phyloP scores from a whole-genome alignment of 2,888 invertebrate genomes.

The Tupiocoris notatus region DNA sequence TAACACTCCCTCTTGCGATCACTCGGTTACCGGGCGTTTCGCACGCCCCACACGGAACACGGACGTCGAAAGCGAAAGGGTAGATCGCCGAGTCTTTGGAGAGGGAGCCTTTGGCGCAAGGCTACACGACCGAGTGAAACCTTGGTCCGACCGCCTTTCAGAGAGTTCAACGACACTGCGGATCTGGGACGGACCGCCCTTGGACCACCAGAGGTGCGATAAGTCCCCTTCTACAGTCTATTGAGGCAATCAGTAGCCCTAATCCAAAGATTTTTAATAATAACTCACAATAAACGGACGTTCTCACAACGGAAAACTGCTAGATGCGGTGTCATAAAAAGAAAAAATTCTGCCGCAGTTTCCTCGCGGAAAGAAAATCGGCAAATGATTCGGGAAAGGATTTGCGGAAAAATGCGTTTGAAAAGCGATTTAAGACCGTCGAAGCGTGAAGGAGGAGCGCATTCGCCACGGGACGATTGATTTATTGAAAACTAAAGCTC shows the following conservation, averaged over 20 bases:
- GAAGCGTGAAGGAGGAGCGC: too few relatives aligned
- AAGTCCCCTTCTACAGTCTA: background rate
- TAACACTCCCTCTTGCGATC: background rate
- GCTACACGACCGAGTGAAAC: conserved; percentile 28
- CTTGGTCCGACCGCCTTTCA: conserved; percentile 15
- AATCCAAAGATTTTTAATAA: too few relatives aligned
- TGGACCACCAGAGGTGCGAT: conserved; percentile 32
- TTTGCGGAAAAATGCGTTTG: too few relatives aligned
- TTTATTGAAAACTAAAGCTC: too few relatives aligned
- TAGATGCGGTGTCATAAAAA: background rate
- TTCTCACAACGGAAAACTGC: background rate
- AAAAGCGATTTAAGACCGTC: too few relatives aligned
- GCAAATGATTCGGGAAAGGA: too few relatives aligned
- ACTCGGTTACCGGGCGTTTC: background rate
- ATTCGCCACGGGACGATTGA: too few relatives aligned
- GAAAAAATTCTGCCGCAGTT: too few relatives aligned
- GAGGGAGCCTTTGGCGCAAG: background rate
- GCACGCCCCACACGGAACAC: background rate
- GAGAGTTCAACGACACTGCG: conserved; percentile 37
- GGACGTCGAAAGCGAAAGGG: background rate
- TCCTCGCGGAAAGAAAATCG: too few relatives aligned
- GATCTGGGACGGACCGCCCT: conserved; percentile 41
- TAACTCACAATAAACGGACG: background rate
- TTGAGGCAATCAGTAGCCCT: background rate
- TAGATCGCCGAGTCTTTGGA: background rate